A percentile compares a stretch with the other conserved stretches of the same genome.
Conservation (phyloP, 2,888 invertebrate species). For the Lacanobia oleracea region DNA sequence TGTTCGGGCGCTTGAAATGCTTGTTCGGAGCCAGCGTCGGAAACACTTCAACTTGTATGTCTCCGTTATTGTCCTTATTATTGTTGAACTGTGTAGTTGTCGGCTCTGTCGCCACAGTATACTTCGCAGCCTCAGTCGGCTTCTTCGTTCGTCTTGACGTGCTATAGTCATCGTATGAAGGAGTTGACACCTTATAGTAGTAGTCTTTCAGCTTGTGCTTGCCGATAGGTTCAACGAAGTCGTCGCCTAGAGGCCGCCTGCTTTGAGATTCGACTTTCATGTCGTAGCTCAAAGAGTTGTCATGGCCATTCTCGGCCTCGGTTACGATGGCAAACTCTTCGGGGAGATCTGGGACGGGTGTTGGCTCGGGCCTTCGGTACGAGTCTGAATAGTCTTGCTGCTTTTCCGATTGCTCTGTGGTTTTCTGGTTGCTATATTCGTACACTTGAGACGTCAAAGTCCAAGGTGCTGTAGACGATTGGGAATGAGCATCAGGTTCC, state of each 20-base stretch:
- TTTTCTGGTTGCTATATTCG: slow-evolving; percentile 73
- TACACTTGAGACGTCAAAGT: slow-evolving; percentile 78
- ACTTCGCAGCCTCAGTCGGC: slow-evolving; percentile 76
- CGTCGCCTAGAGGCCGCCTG: slow-evolving; percentile 86
- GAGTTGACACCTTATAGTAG: slow-evolving; percentile 87
- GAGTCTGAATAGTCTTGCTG: slow-evolving; percentile 74
- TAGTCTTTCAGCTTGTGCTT: slow-evolving; percentile 87
- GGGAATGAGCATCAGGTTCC: slow-evolving; percentile 79
- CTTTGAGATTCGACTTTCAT: slow-evolving; percentile 85
- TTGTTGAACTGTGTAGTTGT: slow-evolving; percentile 76
- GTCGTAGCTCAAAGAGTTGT: slow-evolving; percentile 85
- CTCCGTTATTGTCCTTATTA: slow-evolving; percentile 68
- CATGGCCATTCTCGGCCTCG: slow-evolving; percentile 84
- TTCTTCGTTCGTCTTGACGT: slow-evolving; percentile 83
- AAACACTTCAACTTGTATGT: slow-evolving; percentile 78
- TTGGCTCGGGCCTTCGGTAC: slow-evolving; percentile 77
- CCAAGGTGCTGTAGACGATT: slow-evolving; percentile 82
- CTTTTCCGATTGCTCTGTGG: slow-evolving; percentile 76
- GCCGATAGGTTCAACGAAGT: slow-evolving; percentile 84
- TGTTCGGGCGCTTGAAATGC: slow-evolving; percentile 85
- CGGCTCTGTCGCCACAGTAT: slow-evolving; percentile 69
- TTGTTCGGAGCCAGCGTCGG: slow-evolving; percentile 87
- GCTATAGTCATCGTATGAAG: slow-evolving; percentile 80
- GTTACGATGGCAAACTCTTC: slow-evolving; percentile 87
- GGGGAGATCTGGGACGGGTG: slow-evolving; percentile 76